These are phyloP conservation scores for Ophioninae sp. DNA, from an alignment of 2,888 invertebrate species.

Conservation along the genomic window DNA sequence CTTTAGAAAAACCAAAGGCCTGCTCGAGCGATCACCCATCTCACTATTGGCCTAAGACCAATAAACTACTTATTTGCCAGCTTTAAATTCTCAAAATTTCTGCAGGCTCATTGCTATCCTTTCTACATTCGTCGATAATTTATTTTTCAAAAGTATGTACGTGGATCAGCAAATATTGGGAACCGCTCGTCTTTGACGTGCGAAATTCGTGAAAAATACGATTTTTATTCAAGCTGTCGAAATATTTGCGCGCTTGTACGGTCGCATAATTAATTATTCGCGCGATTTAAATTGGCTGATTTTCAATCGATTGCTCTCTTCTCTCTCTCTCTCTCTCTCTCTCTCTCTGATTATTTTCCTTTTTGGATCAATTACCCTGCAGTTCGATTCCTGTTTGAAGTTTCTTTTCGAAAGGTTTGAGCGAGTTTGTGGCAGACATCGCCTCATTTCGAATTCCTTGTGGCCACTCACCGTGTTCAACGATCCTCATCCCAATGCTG, in stretches of 20 bases:
- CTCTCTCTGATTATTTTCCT: background rate
- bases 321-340: background rate
- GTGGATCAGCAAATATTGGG: too few species aligned
- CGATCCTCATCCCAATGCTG: background rate
- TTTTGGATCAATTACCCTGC: background rate
- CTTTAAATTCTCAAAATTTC: background rate
- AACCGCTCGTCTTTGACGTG: background rate
- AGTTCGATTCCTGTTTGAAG: background rate
- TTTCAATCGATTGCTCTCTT: conserved; percentile 29
- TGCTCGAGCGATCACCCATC: too few species aligned
- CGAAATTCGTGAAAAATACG: conserved; percentile 2
- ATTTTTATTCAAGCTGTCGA: background rate
- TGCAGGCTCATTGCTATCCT: too few species aligned
- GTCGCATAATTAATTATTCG: background rate
- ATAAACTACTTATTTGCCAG: too few species aligned
- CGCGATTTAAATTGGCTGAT: background rate
- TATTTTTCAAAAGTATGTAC: too few species aligned
- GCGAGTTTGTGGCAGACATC: conserved; percentile 44
- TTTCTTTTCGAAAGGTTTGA: conserved; percentile 31
- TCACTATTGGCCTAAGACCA: too few species aligned
- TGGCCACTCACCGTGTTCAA: conserved; percentile 22
- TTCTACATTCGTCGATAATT: background rate
- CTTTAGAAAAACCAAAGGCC: too few species aligned
- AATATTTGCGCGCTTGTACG: background rate
- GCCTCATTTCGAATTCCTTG: conserved; percentile 57